Percentiles rank a stretch among this genome's conserved stretches.
These are phyloP conservation scores for Drosophila percnosoma DNA, from an alignment of 2,888 invertebrate species.

Conservation along the genomic window DNA sequence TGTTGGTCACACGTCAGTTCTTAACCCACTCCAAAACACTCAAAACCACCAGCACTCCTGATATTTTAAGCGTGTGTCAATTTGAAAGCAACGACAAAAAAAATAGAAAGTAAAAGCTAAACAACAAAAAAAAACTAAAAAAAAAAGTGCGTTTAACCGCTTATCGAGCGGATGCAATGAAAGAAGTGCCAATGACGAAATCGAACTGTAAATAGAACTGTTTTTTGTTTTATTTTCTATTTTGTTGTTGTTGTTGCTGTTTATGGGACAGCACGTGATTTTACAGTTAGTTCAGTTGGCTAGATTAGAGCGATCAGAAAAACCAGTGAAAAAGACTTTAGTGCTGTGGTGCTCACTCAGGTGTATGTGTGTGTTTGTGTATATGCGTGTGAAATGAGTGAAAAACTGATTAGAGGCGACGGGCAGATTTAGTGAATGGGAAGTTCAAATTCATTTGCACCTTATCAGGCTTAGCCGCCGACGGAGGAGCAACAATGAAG, in stretches of 20 bases:
- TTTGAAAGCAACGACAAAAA: slow-evolving; percentile 29
- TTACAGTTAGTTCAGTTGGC: slow-evolving; percentile 17
- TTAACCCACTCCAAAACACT: slow-evolving; percentile 15
- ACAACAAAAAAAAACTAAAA: slow-evolving; percentile 7
- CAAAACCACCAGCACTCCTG: slow-evolving; percentile 5
- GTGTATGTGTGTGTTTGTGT: slow-evolving; percentile 14
- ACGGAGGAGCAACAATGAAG: slow-evolving; percentile 59
- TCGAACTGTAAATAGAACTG: slow-evolving; percentile 43
- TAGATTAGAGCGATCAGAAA: slow-evolving; percentile 17
- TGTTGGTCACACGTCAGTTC: slow-evolving; percentile 25
- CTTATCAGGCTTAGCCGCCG: slow-evolving; percentile 57
- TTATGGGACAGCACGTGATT: slow-evolving; percentile 47
- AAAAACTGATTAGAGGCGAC: slow-evolving; percentile 51
- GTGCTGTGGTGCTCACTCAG: slow-evolving; percentile 11
- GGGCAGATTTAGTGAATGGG: slow-evolving; percentile 81
- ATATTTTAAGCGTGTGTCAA: slow-evolving; percentile 54
- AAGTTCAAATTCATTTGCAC: slow-evolving; percentile 34
- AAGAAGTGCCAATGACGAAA: slow-evolving; percentile 64
- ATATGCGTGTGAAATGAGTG: slow-evolving; percentile 29
- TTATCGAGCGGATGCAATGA: slow-evolving; percentile 59
- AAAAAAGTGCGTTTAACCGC: slow-evolving; percentile 27
- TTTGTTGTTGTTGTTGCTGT: slow-evolving; percentile 2
- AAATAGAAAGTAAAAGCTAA: slow-evolving; percentile 65
- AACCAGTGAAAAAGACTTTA: not conserved
- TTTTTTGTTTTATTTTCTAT: slow-evolving; percentile 1